phyloP scores from a whole-genome alignment of 2,888 invertebrate genomes.

The Hyposoter didymator region DNA sequence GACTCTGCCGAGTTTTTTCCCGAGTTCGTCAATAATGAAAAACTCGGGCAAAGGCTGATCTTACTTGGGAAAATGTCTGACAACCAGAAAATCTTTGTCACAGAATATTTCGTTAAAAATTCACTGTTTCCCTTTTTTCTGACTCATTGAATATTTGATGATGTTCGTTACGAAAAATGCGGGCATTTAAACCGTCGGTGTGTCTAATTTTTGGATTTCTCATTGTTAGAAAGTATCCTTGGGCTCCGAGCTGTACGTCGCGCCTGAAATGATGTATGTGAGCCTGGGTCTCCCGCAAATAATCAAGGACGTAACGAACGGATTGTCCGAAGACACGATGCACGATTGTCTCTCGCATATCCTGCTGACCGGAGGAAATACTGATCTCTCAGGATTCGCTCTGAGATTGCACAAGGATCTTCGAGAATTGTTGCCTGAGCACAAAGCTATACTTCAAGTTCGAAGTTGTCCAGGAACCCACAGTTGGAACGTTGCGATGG shows the following conservation, averaged over 20 bases:
- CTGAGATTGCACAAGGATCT: constrained; percentile 82
- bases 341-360: constrained; percentile 83
- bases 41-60: neutral
- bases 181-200: neutral
- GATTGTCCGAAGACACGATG: constrained; percentile 79
- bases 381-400: constrained; percentile 83
- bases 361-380: constrained; percentile 83
- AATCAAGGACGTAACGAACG: constrained; percentile 81
- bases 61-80: neutral
- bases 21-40: neutral
- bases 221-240: constrained; percentile 80
- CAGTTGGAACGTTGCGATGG: constrained; percentile 84
- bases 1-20: too few relatives aligned
- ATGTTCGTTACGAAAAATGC: neutral
- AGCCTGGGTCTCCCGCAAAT: constrained; percentile 82
- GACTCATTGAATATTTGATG: neutral
- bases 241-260: constrained; percentile 82
- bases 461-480: constrained; percentile 81
- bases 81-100: neutral
- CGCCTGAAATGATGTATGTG: constrained; percentile 84
- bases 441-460: constrained; percentile 82
- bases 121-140: neutral
- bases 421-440: constrained; percentile 80
- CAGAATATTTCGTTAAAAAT: neutral
- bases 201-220: neutral